phyloP scores from a whole-genome alignment of 64 coral and sea anemone species.

The Cladopsammia gracilis region DNA sequence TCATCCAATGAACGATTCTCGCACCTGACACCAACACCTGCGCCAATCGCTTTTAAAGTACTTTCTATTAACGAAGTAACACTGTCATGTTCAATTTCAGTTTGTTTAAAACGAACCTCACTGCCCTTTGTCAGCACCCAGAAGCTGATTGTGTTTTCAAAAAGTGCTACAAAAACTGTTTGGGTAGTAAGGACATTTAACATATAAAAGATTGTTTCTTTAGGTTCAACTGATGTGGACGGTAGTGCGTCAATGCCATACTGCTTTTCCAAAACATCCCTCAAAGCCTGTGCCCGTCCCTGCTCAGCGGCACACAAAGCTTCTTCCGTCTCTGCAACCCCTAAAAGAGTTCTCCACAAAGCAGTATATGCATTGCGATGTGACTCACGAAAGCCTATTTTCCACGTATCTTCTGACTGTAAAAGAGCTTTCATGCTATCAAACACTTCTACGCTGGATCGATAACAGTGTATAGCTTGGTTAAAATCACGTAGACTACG shows the following conservation, averaged over 20 bases:
- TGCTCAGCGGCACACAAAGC: constrained; percentile 31
- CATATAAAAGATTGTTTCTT: background rate
- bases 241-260: background rate
- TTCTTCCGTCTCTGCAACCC: background rate
- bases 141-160: background rate
- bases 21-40: background rate
- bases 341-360: constrained; percentile 4
- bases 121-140: background rate
- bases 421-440: background rate
- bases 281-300: background rate
- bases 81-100: background rate
- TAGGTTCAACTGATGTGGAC: background rate
- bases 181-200: background rate
- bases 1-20: background rate
- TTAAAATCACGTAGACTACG: too few relatives aligned
- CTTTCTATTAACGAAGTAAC: background rate
- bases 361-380: background rate
- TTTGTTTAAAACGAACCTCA: background rate
- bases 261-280: background rate
- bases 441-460: background rate
- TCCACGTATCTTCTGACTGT: background rate
- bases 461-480: too few relatives aligned
- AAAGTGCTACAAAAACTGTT: background rate
- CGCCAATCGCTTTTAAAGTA: background rate
- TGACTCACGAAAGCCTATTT: background rate